Percentiles rank a stretch among this genome's conserved stretches.
These are phyloP conservation scores for Cinclus mexicanus DNA, from an alignment of 2,113 vertebrate genomes.

Conservation along the genomic window DNA sequence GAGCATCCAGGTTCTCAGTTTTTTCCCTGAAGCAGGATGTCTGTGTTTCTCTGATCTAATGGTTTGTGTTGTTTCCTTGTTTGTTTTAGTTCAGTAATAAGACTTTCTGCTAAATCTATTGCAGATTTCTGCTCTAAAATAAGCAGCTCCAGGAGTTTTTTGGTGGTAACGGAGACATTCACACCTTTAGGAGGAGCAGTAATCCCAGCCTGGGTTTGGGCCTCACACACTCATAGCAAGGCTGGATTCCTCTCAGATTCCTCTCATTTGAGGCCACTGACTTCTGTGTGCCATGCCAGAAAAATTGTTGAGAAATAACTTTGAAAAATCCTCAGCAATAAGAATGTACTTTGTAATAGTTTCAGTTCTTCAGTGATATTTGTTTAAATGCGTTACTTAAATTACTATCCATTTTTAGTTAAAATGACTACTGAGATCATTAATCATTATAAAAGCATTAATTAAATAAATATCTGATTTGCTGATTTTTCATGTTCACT, in stretches of 20 bases:
- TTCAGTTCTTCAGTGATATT: background rate
- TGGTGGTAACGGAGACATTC: rapidly evolving
- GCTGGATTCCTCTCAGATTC: background rate
- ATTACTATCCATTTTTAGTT: constrained; percentile 42
- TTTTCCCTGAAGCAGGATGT: background rate
- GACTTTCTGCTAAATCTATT: rapidly evolving
- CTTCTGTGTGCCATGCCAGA: background rate
- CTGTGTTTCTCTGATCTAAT: background rate
- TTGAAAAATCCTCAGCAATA: background rate
- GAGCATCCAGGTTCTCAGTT: background rate
- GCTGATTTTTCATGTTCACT: constrained; percentile 43
- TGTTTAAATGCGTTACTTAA: background rate
- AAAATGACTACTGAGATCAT: constrained; percentile 46
- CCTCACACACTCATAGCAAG: background rate
- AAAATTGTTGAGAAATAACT: background rate
- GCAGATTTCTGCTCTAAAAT: background rate
- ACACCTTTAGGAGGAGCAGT: background rate
- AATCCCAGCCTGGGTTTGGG: background rate
- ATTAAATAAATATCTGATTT: constrained; percentile 59
- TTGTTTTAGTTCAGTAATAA: background rate
- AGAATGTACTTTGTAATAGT: background rate
- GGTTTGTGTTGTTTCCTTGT: background rate
- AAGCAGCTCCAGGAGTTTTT: background rate
- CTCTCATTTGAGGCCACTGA: background rate
- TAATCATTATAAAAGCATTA: constrained; percentile 53